Percentiles rank a stretch among this genome's conserved stretches.
phyloP scores from a whole-genome alignment of 92 coral and sea anemone species.

The Anthopleura xanthogrammica region DNA sequence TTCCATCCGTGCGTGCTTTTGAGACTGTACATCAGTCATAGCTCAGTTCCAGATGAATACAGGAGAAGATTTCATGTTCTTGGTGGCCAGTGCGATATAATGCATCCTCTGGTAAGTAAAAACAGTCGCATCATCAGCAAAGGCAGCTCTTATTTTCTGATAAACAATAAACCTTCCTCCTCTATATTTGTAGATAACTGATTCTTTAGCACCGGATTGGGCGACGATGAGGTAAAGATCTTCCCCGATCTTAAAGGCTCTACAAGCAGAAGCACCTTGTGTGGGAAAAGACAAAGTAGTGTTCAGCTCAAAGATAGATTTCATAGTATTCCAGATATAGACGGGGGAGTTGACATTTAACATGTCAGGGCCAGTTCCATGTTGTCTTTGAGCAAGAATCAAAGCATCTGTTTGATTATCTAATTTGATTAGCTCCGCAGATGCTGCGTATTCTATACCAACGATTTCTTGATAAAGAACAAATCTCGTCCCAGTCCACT shows the following conservation, averaged over 20 bases:
- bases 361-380: constrained; percentile 17
- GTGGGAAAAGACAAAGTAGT: neutral
- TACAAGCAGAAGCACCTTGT: constrained; percentile 29
- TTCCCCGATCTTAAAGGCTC: constrained; percentile 32
- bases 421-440: constrained; percentile 22
- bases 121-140: constrained; percentile 33
- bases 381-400: constrained; percentile 31
- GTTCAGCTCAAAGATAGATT: constrained; percentile 8
- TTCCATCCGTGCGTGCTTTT: too few species aligned
- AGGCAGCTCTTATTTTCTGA: constrained; percentile 23
- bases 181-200: constrained; percentile 20
- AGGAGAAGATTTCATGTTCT: constrained; percentile 12
- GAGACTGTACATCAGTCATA: neutral
- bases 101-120: constrained; percentile 34
- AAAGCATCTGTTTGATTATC: constrained; percentile 4
- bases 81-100: constrained; percentile 36
- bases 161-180: constrained; percentile 13
- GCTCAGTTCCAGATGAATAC: constrained; percentile 41
- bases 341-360: constrained; percentile 17
- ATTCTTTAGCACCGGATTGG: constrained; percentile 25
- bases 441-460: constrained; percentile 20
- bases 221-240: constrained; percentile 30
- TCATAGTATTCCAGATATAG: constrained; percentile 12
- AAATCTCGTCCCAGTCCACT: constrained; percentile 31
- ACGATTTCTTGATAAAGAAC: constrained; percentile 23